Base-by-base conservation (phyloP, 2,797 vertebrate genomes). In the Alfaro cultratus region DNA sequence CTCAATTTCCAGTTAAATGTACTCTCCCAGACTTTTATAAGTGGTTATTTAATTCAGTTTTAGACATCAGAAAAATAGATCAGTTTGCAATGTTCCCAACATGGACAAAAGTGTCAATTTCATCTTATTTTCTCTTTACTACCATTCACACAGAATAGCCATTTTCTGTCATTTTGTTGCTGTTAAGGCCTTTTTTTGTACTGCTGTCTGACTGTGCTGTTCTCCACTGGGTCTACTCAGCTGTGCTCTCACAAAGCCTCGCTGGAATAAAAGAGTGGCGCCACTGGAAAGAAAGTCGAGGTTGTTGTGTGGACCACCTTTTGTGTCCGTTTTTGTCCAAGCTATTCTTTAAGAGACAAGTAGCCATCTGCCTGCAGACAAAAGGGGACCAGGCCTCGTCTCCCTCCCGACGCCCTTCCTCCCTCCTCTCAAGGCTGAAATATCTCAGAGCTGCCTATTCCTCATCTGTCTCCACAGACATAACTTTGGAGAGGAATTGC, bases 281-380 rank as follows among this genome's bases (percentile, higher is more conserved):
- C 83, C 85, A 81, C 70, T 92, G 93, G 93, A 95, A 95, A 93
- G 93, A 91, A 89, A 89, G 89, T 85, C 72, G 90, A 83, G 89
- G 87, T 92, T 88, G 93, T 93, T 93, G 90, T 94, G 87, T 74
- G 85, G 70, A 87, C 83, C 87, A 87, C 88, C 94, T 94, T 94
- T 96, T 95, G 92, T 94, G 85, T 83, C 83, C 81, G 91, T 91
- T 92, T 57, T 62, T 79, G 93, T 92, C 88, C 85, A 79, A 81
- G 90, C 87, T 92, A 77, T 91, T 95, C 94, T 96, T 95, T 93
- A 82, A 93, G 86, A 91, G 92, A 94, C 94, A 93, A 93, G 91
- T 93, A 93, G 93, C 95, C 96, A 95, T 97, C 96, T 97, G 96
- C 96, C 95, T 70, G 79, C 72, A 82, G 88, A 96, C 92, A 97